Evolutionary conservation across 2,113 vertebrate species (phyloP).

Genomic region (Oncorhynchus tshawytscha): DNA sequence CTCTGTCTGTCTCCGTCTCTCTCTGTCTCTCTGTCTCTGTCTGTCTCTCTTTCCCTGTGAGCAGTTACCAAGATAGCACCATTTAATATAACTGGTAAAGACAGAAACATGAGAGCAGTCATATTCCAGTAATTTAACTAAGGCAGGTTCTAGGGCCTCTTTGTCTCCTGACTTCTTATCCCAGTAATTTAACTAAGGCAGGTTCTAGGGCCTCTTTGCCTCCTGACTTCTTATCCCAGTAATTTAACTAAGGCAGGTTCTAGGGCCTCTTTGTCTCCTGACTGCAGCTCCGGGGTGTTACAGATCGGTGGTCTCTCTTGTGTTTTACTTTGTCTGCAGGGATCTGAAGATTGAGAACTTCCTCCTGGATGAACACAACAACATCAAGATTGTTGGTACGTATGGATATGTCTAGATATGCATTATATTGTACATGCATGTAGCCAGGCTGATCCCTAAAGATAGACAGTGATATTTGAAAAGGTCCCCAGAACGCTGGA

Average conservation of each 20-base stretch:
- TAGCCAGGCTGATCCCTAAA: too few relatives aligned
- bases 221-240: slow-evolving; percentile 25
- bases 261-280: slow-evolving; percentile 29
- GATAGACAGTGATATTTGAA: too few relatives aligned
- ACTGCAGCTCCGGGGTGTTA: slow-evolving; percentile 55
- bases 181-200: slow-evolving; percentile 42
- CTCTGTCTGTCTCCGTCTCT: neutral
- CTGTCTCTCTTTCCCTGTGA: neutral
- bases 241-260: slow-evolving; percentile 49
- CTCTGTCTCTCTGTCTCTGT: neutral
- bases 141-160: slow-evolving; percentile 48
- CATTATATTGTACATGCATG: neutral
- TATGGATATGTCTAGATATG: slow-evolving; percentile 6
- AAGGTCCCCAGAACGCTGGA: too few relatives aligned
- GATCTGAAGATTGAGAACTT: slow-evolving; percentile 88
- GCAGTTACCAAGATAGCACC: too few relatives aligned
- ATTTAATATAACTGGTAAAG: slow-evolving; percentile 1
- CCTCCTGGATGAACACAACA: slow-evolving; percentile 83
- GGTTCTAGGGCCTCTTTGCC: slow-evolving; percentile 42
- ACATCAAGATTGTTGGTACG: slow-evolving; percentile 86
- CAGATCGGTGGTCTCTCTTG: slow-evolving; percentile 4
- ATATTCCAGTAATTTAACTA: slow-evolving; percentile 33
- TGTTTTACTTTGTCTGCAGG: slow-evolving; percentile 58
- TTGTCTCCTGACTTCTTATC: slow-evolving; percentile 17
- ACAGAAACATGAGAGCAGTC: slow-evolving; percentile 58